Evolutionary conservation across 2,888 invertebrate genomes (phyloP).

Genomic region (Myopa testacea): DNA sequence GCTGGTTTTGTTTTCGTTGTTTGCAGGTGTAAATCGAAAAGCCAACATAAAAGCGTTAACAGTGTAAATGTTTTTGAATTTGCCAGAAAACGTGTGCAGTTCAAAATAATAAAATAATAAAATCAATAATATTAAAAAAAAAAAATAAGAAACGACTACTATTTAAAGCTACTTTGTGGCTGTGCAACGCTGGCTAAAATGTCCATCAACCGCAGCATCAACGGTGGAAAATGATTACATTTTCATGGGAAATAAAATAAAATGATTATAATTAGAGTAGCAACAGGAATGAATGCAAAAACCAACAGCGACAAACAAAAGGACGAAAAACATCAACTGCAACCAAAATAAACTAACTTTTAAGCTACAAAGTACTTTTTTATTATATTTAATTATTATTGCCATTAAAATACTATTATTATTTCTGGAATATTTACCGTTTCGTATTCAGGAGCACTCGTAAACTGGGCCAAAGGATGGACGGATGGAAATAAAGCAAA

Average conservation of each 20-base stretch:
- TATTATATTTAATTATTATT: background rate
- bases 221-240: too few species aligned
- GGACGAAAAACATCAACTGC: background rate
- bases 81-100: too few species aligned
- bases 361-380: background rate
- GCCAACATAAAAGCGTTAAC: too few species aligned
- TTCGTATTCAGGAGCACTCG: constrained; percentile 69
- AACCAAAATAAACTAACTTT: background rate
- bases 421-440: constrained; percentile 62
- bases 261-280: background rate
- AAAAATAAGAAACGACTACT: too few species aligned
- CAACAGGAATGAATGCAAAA: background rate
- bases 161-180: too few species aligned
- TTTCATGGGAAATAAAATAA: background rate
- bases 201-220: too few species aligned
- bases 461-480: constrained; percentile 58
- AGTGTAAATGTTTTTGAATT: too few species aligned
- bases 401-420: background rate
- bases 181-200: too few species aligned
- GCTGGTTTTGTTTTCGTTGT: too few species aligned
- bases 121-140: too few species aligned
- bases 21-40: too few species aligned
- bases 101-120: too few species aligned
- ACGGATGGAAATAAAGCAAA: constrained; percentile 22
- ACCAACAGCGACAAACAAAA: background rate